Evolutionary conservation across 2,113 vertebrate species (phyloP).

Genomic region (Apodemus sylvaticus): DNA sequence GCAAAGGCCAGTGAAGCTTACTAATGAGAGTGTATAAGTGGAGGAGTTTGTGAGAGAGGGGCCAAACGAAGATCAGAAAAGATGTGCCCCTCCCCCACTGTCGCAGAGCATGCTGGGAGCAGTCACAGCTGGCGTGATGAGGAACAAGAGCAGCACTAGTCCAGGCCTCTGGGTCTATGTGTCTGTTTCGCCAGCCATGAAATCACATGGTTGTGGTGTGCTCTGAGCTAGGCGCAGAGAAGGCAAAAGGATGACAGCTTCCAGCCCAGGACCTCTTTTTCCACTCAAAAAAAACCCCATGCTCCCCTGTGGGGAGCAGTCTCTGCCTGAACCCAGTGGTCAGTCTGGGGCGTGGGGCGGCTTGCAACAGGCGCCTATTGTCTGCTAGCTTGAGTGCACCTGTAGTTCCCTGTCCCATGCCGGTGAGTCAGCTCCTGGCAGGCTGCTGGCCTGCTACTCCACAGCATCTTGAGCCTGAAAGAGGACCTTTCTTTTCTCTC

Average conservation of each 20-base stretch:
- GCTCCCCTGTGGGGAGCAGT: not conserved
- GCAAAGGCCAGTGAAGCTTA: not conserved
- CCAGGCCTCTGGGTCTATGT: not conserved
- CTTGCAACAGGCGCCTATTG: constrained; percentile 74
- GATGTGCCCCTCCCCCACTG: not conserved
- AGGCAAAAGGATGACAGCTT: not conserved
- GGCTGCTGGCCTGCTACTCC: constrained; percentile 58
- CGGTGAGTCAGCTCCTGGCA: constrained; percentile 79
- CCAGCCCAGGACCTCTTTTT: not conserved
- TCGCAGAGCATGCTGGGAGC: not conserved
- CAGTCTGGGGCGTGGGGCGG: constrained; percentile 21
- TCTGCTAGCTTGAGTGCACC: constrained; percentile 66
- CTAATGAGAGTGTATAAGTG: not conserved
- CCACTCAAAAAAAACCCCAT: not conserved
- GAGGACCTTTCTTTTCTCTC: constrained; percentile 66
- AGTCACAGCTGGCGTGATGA: not conserved
- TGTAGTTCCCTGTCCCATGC: constrained; percentile 65
- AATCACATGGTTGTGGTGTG: not conserved
- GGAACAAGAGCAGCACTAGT: not conserved
- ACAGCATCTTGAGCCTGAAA: constrained; percentile 71
- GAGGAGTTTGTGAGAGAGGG: not conserved
- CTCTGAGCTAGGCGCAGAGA: not conserved
- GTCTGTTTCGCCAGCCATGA: not conserved
- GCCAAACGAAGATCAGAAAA: not conserved
- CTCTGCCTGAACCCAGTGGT: constrained; percentile 39